Evolutionary conservation across 2,113 vertebrate species (phyloP).

Genomic region (Atractosteus spatula): DNA sequence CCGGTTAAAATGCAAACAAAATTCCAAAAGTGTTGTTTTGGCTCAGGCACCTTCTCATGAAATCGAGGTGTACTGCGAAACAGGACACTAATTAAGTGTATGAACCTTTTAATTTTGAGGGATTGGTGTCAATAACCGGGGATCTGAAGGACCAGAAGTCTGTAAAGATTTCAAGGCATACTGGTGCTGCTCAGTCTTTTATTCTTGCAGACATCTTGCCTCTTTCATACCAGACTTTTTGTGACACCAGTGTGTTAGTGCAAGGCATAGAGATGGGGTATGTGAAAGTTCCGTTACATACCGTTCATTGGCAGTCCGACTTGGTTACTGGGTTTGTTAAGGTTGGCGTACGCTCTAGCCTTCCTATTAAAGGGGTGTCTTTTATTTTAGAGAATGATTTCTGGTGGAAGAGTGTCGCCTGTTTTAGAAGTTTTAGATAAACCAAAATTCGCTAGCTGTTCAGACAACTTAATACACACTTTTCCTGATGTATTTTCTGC

Average conservation of each 20-base stretch:
- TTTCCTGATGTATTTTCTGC: neutral
- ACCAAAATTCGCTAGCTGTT: neutral
- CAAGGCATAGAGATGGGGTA: too few relatives aligned
- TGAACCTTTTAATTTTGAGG: neutral
- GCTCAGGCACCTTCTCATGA: too few relatives aligned
- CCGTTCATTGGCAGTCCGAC: neutral
- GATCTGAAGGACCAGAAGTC: neutral
- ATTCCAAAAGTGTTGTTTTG: too few relatives aligned
- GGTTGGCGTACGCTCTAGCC: neutral
- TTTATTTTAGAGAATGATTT: conserved; percentile 4
- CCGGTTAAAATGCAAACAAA: neutral
- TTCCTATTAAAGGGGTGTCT: neutral
- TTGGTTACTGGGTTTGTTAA: conserved; percentile 2
- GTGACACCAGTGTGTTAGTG: neutral
- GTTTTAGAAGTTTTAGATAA: neutral
- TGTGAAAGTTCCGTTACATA: neutral
- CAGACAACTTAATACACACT: neutral
- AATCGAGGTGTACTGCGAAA: too few relatives aligned
- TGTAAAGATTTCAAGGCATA: too few relatives aligned
- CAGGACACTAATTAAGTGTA: too few relatives aligned
- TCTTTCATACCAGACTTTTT: neutral
- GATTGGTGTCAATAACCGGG: neutral
- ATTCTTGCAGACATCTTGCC: neutral
- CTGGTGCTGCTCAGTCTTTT: neutral
- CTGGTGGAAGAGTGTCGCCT: conserved; percentile 6